Conservation (phyloP, 2,888 invertebrate genomes). For the Altica lythri region DNA sequence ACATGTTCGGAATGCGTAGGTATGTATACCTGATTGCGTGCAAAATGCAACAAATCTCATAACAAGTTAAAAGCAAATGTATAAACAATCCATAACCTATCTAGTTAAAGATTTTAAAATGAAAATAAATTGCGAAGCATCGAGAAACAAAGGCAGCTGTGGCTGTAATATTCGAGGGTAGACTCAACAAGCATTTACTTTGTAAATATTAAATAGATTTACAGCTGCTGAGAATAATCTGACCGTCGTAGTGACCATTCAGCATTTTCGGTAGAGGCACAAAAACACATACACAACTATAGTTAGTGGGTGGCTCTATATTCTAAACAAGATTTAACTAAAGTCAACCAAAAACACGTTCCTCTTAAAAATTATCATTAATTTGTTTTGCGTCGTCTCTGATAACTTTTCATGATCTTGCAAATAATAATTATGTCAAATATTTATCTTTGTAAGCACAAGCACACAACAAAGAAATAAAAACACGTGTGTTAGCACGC, state of each 20-base stretch:
- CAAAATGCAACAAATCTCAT: too few species aligned
- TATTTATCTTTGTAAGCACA: too few species aligned
- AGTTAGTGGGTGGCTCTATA: conserved; percentile 20
- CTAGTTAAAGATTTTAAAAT: conserved; percentile 12
- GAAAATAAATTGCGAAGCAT: conserved; percentile 7
- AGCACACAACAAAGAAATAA: too few species aligned
- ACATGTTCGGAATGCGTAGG: too few species aligned
- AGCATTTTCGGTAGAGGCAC: conserved; percentile 16
- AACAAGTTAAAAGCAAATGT: too few species aligned
- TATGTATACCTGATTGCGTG: too few species aligned
- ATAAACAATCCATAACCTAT: conserved; percentile 10
- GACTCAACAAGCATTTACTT: conserved; percentile 23
- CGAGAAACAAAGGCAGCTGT: conserved; percentile 20
- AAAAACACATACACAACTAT: conserved; percentile 1
- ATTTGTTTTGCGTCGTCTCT: too few species aligned
- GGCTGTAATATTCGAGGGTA: conserved; percentile 10
- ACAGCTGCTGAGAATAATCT: conserved; percentile 21
- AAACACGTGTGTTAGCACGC: too few species aligned
- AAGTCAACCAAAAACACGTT: conserved; percentile 15
- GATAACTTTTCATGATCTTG: too few species aligned
- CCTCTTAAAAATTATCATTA: too few species aligned
- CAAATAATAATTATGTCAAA: too few species aligned
- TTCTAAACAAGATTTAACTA: conserved; percentile 4
- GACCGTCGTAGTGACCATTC: conserved; percentile 17
- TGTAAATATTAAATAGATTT: conserved; percentile 17